Conservation (phyloP, 2,797 vertebrate species). For the Erethizon dorsatum region DNA sequence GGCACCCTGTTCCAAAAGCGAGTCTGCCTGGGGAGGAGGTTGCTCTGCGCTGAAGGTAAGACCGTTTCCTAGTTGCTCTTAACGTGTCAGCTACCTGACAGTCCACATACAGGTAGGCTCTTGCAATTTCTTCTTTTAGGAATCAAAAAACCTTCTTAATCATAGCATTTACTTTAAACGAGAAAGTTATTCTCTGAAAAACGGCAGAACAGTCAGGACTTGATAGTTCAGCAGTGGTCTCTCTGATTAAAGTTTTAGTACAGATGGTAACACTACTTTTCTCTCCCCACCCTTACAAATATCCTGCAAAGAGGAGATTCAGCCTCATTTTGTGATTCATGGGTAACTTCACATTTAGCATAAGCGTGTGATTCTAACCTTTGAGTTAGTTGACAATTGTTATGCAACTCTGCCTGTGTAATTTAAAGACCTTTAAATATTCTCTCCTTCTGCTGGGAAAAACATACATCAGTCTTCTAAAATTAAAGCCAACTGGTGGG, state of each 20-base stretch:
- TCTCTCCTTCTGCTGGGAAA: background rate
- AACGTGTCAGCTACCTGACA: constrained; percentile 66
- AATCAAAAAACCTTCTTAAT: constrained; percentile 67
- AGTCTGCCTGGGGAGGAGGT: constrained; percentile 70
- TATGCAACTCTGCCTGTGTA: constrained; percentile 64
- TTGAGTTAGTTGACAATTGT: constrained; percentile 69
- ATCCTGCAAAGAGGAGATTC: background rate
- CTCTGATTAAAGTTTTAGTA: constrained; percentile 84
- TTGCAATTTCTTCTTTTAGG: constrained; percentile 65
- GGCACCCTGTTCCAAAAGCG: constrained; percentile 63
- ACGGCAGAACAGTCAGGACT: background rate
- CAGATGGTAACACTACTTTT: constrained; percentile 74
- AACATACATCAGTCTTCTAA: constrained; percentile 47
- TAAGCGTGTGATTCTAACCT: background rate
- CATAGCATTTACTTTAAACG: constrained; percentile 36
- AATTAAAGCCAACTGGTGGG: constrained; percentile 46
- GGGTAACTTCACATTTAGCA: constrained; percentile 10
- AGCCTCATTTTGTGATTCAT: constrained; percentile 7
- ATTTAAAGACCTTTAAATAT: constrained; percentile 64
- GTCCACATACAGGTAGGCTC: constrained; percentile 78
- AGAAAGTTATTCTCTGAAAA: constrained; percentile 45
- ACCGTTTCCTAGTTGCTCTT: constrained; percentile 70
- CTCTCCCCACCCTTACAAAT: background rate
- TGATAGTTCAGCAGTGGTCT: constrained; percentile 64
- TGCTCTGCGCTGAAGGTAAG: constrained; percentile 85